Percentiles rank a stretch among this genome's conserved stretches.
phyloP scores from a whole-genome alignment of 2,888 invertebrate species.

The Phengaris alcon region DNA sequence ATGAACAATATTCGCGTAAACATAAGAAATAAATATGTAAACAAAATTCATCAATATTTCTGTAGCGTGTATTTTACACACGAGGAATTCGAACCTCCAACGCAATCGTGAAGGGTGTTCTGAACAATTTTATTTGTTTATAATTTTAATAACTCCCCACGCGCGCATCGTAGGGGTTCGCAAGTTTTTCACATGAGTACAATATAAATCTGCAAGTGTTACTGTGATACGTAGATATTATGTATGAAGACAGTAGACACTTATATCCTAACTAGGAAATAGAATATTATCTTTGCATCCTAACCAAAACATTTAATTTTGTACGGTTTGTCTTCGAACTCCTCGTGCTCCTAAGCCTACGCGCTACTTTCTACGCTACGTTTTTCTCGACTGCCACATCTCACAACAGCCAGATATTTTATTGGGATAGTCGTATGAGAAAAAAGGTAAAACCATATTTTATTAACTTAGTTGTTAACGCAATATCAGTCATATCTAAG shows the following conservation, averaged over 20 bases:
- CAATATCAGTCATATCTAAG: too few species aligned
- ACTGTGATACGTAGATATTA: not conserved
- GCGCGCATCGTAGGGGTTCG: conserved; percentile 58
- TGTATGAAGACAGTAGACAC: not conserved
- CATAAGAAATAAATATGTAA: not conserved
- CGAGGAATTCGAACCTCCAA: conserved; percentile 59
- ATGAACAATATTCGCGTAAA: too few species aligned
- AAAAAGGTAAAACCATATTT: too few species aligned
- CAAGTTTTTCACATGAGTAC: conserved; percentile 68
- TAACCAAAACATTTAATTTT: too few species aligned
- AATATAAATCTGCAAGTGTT: conserved; percentile 47
- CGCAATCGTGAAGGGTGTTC: conserved; percentile 53
- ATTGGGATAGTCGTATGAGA: too few species aligned
- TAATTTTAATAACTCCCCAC: conserved; percentile 76
- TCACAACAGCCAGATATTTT: too few species aligned
- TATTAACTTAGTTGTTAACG: too few species aligned
- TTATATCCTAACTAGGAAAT: not conserved
- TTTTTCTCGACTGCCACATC: too few species aligned
- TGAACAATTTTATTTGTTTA: conserved; percentile 78
- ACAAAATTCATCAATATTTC: conserved; percentile 32
- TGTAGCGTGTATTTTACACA: conserved; percentile 44
- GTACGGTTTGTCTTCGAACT: too few species aligned
- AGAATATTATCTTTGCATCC: not conserved
- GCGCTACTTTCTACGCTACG: not conserved
- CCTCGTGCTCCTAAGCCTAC: not conserved